Base-by-base conservation (phyloP, 2,888 invertebrate genomes). In the Heteromyza rotundicornis region DNA sequence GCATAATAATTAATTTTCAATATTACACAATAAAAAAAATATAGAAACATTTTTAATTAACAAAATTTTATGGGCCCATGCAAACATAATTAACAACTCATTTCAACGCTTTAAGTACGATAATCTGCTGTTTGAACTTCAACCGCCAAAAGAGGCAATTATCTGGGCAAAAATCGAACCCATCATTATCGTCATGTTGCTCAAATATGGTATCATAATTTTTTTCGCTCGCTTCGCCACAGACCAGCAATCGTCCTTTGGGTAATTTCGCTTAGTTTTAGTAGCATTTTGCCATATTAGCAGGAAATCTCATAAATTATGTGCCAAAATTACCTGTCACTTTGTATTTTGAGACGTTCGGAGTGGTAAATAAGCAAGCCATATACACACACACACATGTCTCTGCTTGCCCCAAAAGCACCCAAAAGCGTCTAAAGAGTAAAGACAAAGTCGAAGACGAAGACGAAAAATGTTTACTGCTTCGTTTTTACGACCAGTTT, bases 261-360 rank as follows among this genome's bases (percentile, higher is more conserved):
- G 74, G 74, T 68, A 71, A 69, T 60, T 73, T 57, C 52, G 35
- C 49, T 22, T 52, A 61, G 32, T 57, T 52, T 52, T 57, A 47
- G 47, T 47, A 47, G 49, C 53, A 53, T 35, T 60, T 58, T 22
- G 53, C 40, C 69, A 67, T 72, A 75, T 77, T 76, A 74, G 73
- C 72, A 68, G 68, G 77, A 78, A 78, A 76, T 75, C 65, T 69
- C 77, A 65, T 78, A 78, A 75, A 78, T 78, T 75, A 72, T 70
- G 19, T 64, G 57, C 24, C 63, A 69, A 70, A 78, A 78, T 77
- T 71, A 71, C 76, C 75, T 77, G 77, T 71, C 78, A 75, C 68
- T 65, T 62, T 65, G 60, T 35, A 53, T 54, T 58, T 53, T 16
- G 49, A 10, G 14, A 22, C 19, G 32, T 52, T 51, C n/a, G 24